Base-by-base conservation (phyloP, 2,888 invertebrate genomes). In the Ormyrus rosae region DNA sequence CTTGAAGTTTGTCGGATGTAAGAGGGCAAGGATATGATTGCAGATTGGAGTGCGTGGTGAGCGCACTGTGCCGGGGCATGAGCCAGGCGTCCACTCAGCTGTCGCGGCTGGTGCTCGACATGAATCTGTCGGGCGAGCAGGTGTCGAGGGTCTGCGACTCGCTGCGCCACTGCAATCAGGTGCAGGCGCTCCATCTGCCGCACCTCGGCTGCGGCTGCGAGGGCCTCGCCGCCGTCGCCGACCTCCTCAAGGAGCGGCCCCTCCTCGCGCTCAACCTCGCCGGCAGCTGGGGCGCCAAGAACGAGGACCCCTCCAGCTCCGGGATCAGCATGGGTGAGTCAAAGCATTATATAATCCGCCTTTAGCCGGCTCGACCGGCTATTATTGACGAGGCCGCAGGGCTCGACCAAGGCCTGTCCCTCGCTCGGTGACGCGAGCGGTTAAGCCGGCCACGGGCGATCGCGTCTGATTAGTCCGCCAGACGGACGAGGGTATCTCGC, bases 161-260 rank as follows among this genome's bases (percentile, higher is more conserved):
- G 9, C 89, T 93, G 51, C 91, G 92, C 83, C 90, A 90, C 82
- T 92, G 92, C 85, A 90, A 92, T 67, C 91, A 91, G 85, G 91
- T 93, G 61, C 91, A 92, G 78, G 91, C 92, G 58, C 86, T 93
- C 77, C 92, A 92, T 82, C 89, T 93, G 83, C 92, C 93, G 9
- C 93, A 93, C 88, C 89, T 93, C 78, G 91, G 92, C 77, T 92
- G 92, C 83, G 93, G 92, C 81, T 90, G 92, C 72, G 92, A 92
- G 78, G 92, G 92, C 6, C 90, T 93, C 11, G 90, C 91, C 73
- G 92, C 92, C 10, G 89, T 93, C 55, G 92, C 93, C 2, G 90
- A 91, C 63, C 86, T 93, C 45, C 89, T 93, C 48, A 90, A 91
- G 78, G 90, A 90, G 72, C 87, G 92, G 68, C 92, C 92, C 11